Evolutionary conservation across 2,888 invertebrate species (phyloP).

Genomic region (Mimumesa dahlbomi): DNA sequence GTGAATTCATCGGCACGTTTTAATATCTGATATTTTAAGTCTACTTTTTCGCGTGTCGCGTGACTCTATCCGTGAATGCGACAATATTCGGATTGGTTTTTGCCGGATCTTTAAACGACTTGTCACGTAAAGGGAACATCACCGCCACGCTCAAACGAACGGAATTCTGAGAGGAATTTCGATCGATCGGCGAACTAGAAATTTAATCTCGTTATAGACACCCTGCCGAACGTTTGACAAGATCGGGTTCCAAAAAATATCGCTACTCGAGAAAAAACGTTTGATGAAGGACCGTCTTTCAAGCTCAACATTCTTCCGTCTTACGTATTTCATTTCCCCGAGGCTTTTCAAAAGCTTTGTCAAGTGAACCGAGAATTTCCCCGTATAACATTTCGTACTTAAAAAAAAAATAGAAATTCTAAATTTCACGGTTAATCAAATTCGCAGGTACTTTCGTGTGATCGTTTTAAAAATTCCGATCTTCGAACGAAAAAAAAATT

Average conservation of each 20-base stretch:
- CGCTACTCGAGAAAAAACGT: conserved; percentile 5
- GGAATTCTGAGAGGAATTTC: conserved; percentile 39
- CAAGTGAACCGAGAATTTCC: no score
- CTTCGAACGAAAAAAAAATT: no score
- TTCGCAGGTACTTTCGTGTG: no score
- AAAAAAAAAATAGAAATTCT: no score
- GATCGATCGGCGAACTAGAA: conserved; percentile 27
- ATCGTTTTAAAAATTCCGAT: no score
- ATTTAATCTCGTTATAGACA: conserved; percentile 37
- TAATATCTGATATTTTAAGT: conserved; percentile 3
- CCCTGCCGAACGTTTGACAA: conserved; percentile 23
- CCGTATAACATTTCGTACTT: no score
- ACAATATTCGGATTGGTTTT: conserved; percentile 18
- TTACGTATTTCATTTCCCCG: neutral
- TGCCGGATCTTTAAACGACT: conserved; percentile 33
- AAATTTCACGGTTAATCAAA: no score
- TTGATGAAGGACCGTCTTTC: conserved; percentile 24
- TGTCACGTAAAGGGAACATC: conserved; percentile 28
- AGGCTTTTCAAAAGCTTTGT: neutral
- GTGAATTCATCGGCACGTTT: no score
- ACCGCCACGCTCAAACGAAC: neutral
- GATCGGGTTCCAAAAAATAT: conserved; percentile 10
- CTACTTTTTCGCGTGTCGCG: no score
- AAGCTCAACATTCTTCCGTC: neutral
- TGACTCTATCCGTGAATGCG: conserved; percentile 3